phyloP scores from a whole-genome alignment of 2,797 vertebrate genomes.

The Oophaga sylvatica region DNA sequence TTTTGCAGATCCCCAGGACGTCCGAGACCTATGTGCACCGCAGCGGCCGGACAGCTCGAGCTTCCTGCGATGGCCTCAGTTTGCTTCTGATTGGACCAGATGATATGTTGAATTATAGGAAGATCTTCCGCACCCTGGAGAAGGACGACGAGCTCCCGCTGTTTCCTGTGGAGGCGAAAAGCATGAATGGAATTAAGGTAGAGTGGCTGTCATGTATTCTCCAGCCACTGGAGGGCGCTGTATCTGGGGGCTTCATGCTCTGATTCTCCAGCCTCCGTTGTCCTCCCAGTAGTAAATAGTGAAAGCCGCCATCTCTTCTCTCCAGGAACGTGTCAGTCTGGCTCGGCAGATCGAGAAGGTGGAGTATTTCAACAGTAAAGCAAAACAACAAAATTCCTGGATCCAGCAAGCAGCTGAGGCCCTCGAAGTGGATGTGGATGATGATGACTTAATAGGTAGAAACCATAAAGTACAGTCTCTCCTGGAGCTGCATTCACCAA shows the following conservation, averaged over 20 bases:
- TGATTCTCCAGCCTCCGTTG: neutral
- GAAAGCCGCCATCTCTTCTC: neutral
- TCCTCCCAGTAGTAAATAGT: neutral
- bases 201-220: neutral
- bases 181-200: conserved; percentile 89
- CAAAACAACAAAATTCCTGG: conserved; percentile 94
- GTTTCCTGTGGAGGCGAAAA: conserved; percentile 88
- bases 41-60: conserved; percentile 92
- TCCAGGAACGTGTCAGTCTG: conserved; percentile 86
- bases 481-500: neutral
- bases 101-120: conserved; percentile 90
- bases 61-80: conserved; percentile 87
- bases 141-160: conserved; percentile 89
- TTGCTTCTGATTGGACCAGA: conserved; percentile 89
- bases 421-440: conserved; percentile 91
- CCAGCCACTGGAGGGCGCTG: neutral
- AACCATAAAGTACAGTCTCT: conserved; percentile 43
- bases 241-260: neutral
- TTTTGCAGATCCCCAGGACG: conserved; percentile 88
- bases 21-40: conserved; percentile 94
- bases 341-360: conserved; percentile 91
- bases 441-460: conserved; percentile 85
- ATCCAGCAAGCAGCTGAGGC: conserved; percentile 89
- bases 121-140: conserved; percentile 87
- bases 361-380: conserved; percentile 87